Conservation (phyloP, 1,140 invertebrate genomes). For the Heliothis virescens region DNA sequence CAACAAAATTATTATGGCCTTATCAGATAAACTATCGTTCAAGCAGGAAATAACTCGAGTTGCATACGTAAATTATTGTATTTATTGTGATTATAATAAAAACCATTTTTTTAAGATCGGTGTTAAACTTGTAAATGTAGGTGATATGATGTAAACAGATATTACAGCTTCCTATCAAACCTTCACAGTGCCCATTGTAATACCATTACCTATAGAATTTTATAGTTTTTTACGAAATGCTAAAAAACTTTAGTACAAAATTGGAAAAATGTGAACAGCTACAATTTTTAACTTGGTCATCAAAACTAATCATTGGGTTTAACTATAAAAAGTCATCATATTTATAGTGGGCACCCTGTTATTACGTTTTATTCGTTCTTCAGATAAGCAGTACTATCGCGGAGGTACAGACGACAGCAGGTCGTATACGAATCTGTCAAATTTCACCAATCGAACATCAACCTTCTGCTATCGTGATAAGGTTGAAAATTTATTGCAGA, state of each 20-base stretch:
- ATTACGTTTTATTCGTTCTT: background rate
- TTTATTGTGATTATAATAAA: constrained; percentile 56
- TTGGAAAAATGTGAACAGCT: too few species aligned
- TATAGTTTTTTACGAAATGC: too few species aligned
- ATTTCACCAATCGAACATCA: too few species aligned
- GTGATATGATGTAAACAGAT: constrained; percentile 41
- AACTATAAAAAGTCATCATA: background rate
- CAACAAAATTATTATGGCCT: background rate
- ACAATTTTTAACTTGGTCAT: background rate
- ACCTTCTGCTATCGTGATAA: too few species aligned
- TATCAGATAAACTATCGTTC: background rate
- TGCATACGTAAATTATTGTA: constrained; percentile 33
- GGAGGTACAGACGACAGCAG: too few species aligned
- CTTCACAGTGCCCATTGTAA: background rate
- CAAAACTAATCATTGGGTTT: background rate
- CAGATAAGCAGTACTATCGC: background rate
- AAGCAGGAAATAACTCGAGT: constrained; percentile 29
- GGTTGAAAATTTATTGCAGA: too few species aligned
- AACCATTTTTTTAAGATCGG: constrained; percentile 61
- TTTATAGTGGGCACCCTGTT: constrained; percentile 18
- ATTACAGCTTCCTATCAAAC: background rate
- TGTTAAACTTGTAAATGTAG: constrained; percentile 65
- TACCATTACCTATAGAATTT: too few species aligned
- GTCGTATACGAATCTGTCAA: too few species aligned
- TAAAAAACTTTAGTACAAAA: too few species aligned